Evolutionary conservation across 2,797 vertebrate genomes (phyloP), one percentile per base, ranked within the genome.

Genomic region (Artibeus lituratus): DNA sequence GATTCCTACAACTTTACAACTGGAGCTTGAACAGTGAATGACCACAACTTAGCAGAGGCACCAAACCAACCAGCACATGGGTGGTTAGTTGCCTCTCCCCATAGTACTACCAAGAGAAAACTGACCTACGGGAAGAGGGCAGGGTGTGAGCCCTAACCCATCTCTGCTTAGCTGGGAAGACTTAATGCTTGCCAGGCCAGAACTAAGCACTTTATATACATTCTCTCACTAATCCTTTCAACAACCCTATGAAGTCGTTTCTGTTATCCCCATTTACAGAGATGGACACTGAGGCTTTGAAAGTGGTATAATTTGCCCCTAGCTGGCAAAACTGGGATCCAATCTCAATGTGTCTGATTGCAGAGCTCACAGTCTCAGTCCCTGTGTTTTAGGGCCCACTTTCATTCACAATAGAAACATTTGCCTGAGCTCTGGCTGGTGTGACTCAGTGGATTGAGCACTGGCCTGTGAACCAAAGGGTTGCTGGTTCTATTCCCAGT

Each of bases 111-210:
- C 32, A 18, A 32, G 39, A 81, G n/a, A 72, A 24, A 21, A n/a
- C 0, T 39, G 44, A 6, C 4, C 5, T 32, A 10, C n/a, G 12
- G 2, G 2, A 3, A 32, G 21, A 16, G 16, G 32, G 26, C 0
- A 7, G 16, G 24, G 37, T 29, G 11, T 29, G 37, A 70, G 32
- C 32, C n/a, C 53, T 62, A 47, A 37, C 16, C 73, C 26, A 22
- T 15, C 89, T 69, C 47, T 15, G 42, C 65, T 44, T 72, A 5
- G 5, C 18, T 39, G 0, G 4, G 32, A 90, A 80, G 42, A 51
- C 7, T n/a, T 15, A 3, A 12, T 18, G 4, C 59, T 42, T 62
- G 55, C 18, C 55, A 37, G 35, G 15, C 53, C 26, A 10, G 37
- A 91, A 39, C 2, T 9, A 69, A 73, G 47, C 84, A 2, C 18